Evolutionary conservation across 2,888 invertebrate species (phyloP), one percentile per base, ranked within the genome.

Genomic region (Proisotoma minuta): DNA sequence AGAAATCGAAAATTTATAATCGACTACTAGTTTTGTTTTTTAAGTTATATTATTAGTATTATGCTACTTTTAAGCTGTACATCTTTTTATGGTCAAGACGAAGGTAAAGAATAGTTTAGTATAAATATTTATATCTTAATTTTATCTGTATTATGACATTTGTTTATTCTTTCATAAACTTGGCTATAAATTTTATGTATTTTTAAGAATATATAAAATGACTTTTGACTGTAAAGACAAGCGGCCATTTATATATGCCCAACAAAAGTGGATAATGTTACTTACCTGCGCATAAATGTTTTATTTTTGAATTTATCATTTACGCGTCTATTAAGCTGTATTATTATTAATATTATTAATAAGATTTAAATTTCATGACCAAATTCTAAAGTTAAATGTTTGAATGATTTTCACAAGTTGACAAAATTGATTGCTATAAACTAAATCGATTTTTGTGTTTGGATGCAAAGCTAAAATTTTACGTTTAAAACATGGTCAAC

Each of bases 171-270:
- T 34, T 8, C 34, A 34, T 15, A 43, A 43, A n/a, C n/a, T n/a
- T 5, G 43, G 43, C 43, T 43, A 43, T 43, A 43, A n/a, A 20
- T 12, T 5, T 5, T 5, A 43, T 43, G 15, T 18, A 20, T 43
- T 43, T 34, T 43, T 43, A 43, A 18, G 18, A 43, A 43, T 4
- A 43, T 18, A 15, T 20, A 43, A 20, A 43, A 15, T 43, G n/a
- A n/a, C n/a, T 28, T 52, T 27, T 52, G 52, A 52, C 29, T 26
- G 22, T 28, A 52, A 52, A 52, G 52, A 52, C 52, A 52, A 26
- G 29, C 29, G 27, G 52, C 29, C 52, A 52, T n/a, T 10, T 5
- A 5, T 18, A 12, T 18, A 43, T 12, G 4, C 18, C 20, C 10
- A 4, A 43, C 18, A 5, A 5, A 15, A 43, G 43, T 43, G 43